Base-by-base conservation (phyloP, 1,140 invertebrate species). In the Holotrichia oblita region DNA sequence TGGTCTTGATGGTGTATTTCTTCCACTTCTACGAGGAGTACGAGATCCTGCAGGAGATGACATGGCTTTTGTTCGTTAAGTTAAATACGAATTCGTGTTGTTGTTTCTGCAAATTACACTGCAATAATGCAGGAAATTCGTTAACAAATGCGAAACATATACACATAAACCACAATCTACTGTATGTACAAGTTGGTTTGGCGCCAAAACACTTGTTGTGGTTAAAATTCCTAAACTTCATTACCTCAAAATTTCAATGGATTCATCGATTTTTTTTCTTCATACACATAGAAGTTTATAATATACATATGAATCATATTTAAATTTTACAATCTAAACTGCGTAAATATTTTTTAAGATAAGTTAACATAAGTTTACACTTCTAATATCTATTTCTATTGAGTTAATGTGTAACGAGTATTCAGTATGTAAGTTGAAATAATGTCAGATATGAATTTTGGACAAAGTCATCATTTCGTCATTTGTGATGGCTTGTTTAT, bases 1-100 rank as follows among this genome's bases (percentile, higher is more conserved):
- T 27, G 12, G 61, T 7, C 61, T 24, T 27, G 61, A 69, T 7
- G 61, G 61, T 0, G 61, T 69, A 27, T 24, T 34, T 69, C 61
- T 69, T 22, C 61, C 61, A 69, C 27, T 34, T 69, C 61, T 17
- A 34, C 61, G 61, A 7, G 61, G 61, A 27, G 61, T 69, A 34
- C 61, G 61, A 14, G 61, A 27, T 69, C 22, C 61, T 69, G 6
- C 3, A 27, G 61, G 61, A 24, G 61, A 69, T 14, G 61, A 69
- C 61, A 69, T 69, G 0, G 48, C 14, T 55, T 17, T 14, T 6
- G 10, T 48, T 48, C 6, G 0, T 64, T 69, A 9, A 22, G 22
- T 14, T 22, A 2, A 22, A 27, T 69, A 2, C 24, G 61, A 14
- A 27, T 0, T 69, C 6, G 12, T 22, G 1, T 22, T 69, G 0